Percentiles rank a stretch among this genome's conserved stretches.
Conservation (phyloP, 2,888 invertebrate species). For the Agonopterix alstromeriana region DNA sequence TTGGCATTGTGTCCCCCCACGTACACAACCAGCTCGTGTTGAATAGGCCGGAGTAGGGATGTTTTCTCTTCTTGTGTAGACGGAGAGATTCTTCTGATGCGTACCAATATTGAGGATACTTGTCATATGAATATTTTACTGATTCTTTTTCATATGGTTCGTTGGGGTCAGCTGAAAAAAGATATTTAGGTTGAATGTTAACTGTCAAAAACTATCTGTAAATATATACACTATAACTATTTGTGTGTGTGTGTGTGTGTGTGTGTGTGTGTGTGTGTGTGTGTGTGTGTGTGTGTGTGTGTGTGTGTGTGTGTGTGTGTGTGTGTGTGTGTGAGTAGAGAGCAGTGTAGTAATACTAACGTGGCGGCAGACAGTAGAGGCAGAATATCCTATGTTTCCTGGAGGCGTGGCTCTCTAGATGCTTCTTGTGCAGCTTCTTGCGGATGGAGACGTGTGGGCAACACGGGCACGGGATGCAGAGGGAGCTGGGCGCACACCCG, state of each 20-base stretch:
- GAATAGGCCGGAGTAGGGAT: constrained; percentile 58
- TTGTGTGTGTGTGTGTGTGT: too few relatives aligned
- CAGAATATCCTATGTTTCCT: constrained; percentile 55
- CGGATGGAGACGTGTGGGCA: constrained; percentile 63
- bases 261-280: too few relatives aligned
- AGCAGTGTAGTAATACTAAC: constrained; percentile 35
- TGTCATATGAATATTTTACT: constrained; percentile 50
- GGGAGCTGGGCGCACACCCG: constrained; percentile 42
- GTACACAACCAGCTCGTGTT: constrained; percentile 53
- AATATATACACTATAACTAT: too few relatives aligned
- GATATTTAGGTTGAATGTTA: not conserved
- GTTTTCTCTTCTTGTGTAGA: constrained; percentile 62
- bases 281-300: too few relatives aligned
- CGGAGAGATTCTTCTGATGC: constrained; percentile 62
- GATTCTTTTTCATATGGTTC: constrained; percentile 55
- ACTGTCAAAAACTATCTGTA: too few relatives aligned
- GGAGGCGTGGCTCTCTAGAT: constrained; percentile 49
- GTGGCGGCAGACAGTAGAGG: constrained; percentile 48
- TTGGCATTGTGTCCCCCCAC: constrained; percentile 50
- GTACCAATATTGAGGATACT: constrained; percentile 63
- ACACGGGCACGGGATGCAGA: constrained; percentile 59
- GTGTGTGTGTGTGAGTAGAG: too few relatives aligned
- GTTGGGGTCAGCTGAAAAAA: constrained; percentile 37
- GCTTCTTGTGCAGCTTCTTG: constrained; percentile 59
- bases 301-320: too few relatives aligned